A percentile compares a stretch with the other conserved stretches of the same genome.
phyloP scores from a whole-genome alignment of 2,888 invertebrate genomes.

The Drosophila eohydei region DNA sequence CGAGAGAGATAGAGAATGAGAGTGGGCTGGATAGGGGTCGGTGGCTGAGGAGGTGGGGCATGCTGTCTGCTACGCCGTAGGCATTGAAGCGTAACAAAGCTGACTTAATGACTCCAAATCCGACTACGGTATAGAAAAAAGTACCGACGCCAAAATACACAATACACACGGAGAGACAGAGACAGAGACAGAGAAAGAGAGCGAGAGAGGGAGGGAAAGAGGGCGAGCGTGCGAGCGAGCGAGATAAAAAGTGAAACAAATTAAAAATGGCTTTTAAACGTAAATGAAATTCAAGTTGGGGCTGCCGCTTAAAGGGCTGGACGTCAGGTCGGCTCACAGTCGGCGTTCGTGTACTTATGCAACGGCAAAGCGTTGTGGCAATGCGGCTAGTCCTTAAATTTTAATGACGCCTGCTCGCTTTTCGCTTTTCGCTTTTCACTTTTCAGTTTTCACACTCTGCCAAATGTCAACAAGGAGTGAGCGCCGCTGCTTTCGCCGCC shows the following conservation, averaged over 20 bases:
- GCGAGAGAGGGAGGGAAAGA: background rate
- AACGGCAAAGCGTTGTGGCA: slow-evolving; percentile 12
- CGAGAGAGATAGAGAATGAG: background rate
- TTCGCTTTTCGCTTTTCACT: background rate
- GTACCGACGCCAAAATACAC: slow-evolving; percentile 16
- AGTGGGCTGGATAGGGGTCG: background rate
- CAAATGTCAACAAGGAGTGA: slow-evolving; percentile 41
- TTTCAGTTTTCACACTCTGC: slow-evolving; percentile 31
- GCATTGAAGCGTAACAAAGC: slow-evolving; percentile 74
- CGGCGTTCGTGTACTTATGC: slow-evolving; percentile 20
- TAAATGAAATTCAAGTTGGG: slow-evolving; percentile 50
- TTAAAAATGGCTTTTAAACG: slow-evolving; percentile 62
- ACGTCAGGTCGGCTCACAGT: background rate
- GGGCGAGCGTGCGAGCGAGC: background rate
- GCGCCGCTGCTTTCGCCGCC: slow-evolving; percentile 14
- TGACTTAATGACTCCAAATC: slow-evolving; percentile 72
- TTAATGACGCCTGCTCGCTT: slow-evolving; percentile 41
- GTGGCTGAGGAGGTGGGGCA: background rate
- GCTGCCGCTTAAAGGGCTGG: slow-evolving; percentile 21
- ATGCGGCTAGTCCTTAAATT: slow-evolving; percentile 28
- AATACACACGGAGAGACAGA: slow-evolving; percentile 12
- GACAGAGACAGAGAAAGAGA: background rate
- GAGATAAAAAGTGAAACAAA: slow-evolving; percentile 55
- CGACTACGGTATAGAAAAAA: slow-evolving; percentile 35
- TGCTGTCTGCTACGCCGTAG: slow-evolving; percentile 36